Conservation (phyloP, 2,113 vertebrate species). For the Sorex araneus region DNA sequence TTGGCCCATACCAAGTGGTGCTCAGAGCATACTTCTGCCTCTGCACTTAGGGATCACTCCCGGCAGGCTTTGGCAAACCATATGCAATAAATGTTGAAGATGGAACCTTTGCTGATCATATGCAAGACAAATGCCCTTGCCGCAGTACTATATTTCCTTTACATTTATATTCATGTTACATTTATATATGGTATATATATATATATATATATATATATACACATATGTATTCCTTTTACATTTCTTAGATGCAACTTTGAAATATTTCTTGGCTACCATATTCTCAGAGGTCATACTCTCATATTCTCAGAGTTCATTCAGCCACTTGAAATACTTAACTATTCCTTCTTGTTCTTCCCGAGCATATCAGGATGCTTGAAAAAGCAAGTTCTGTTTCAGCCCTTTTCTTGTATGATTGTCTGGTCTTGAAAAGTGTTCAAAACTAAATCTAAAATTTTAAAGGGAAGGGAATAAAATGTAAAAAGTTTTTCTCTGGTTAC, state of each 20-base stretch:
- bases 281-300: neutral
- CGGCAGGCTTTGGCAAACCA: too few relatives aligned
- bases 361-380: neutral
- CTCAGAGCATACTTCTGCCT: too few relatives aligned
- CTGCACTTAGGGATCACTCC: too few relatives aligned
- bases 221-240: too few relatives aligned
- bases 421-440: neutral
- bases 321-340: neutral
- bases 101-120: too few relatives aligned
- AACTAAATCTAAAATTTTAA: neutral
- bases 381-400: neutral
- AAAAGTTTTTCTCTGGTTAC: neutral
- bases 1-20: too few relatives aligned
- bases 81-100: too few relatives aligned
- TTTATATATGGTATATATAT: too few relatives aligned
- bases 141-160: too few relatives aligned
- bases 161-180: too few relatives aligned
- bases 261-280: neutral
- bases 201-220: too few relatives aligned
- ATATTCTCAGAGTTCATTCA: neutral
- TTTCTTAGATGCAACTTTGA: neutral
- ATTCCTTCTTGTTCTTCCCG: neutral
- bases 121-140: too few relatives aligned
- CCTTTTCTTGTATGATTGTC: constrained; percentile 2
- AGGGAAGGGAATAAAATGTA: neutral